Evolutionary conservation across 2,113 vertebrate species (phyloP), one percentile per base, ranked within the genome.

Genomic region (Fukomys damarensis): DNA sequence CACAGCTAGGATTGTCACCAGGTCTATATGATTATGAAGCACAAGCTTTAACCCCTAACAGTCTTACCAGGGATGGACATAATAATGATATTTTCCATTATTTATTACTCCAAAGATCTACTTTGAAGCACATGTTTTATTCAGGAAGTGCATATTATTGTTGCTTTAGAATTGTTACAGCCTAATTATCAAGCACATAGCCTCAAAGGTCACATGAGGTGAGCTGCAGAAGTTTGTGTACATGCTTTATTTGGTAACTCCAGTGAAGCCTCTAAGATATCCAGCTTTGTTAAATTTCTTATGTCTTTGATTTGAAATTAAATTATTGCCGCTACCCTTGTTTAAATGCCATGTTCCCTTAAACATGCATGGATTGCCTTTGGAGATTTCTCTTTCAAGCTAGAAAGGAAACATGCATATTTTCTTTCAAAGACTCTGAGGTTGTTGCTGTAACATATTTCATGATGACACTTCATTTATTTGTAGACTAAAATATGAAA

Each of bases 361-460:
- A 93, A 66, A 94, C 49, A 79, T 93, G 74, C 95, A 92, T 26
- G 30, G 32, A 32, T 86, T 86, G 66, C 87, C 72, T 94, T 93
- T 94, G 84, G 95, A 94, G 74, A 70, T 66, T 94, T 93, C 43
- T n/a, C 80, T 96, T 97, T 93, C 86, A 93, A 85, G 24, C n/a
- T 77, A 35, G 26, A 76, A 80, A 72, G 32, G 28, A 97, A 96
- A 94, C 74, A 68, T 76, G 74, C 8, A 9, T 59, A 89, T 88
- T 95, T 97, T 61, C 70, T 88, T 94, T 70, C 86, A 86, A 94
- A 94, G 79, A 76, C 30, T 89, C 46, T 38, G 56, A 93, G 41
- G 10, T 86, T 66, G 43, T 89, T 91, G 26, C 49, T 92, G 5
- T 88, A 76, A 79, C 30, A 46, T n/a, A 88, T 90, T 80, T 96